These are phyloP conservation scores for Prosapia bicincta DNA, from an alignment of 2,888 invertebrate species.

Conservation along the genomic window DNA sequence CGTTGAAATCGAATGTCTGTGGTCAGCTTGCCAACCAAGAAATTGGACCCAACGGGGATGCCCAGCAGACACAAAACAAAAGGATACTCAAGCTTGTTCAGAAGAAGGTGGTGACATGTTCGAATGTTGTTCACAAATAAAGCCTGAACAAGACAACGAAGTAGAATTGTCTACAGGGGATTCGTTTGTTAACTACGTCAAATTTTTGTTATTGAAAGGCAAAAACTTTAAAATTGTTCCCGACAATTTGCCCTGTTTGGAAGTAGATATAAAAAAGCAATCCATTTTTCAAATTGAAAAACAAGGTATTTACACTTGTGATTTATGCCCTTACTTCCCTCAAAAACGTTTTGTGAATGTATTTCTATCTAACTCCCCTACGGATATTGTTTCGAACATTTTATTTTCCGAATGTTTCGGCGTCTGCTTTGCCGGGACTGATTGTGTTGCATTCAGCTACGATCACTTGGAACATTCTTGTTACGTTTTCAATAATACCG, in stretches of 20 bases:
- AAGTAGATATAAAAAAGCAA: slow-evolving; percentile 16
- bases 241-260: slow-evolving; percentile 17
- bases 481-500: slow-evolving; percentile 24
- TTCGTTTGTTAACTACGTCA: slow-evolving; percentile 25
- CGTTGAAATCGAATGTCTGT: not conserved
- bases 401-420: slow-evolving; percentile 26
- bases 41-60: slow-evolving; percentile 15
- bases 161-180: slow-evolving; percentile 15
- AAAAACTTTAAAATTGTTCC: slow-evolving; percentile 23
- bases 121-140: slow-evolving; percentile 18
- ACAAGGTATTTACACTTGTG: slow-evolving; percentile 27
- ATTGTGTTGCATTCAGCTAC: slow-evolving; percentile 30
- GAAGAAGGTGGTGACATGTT: slow-evolving; percentile 15
- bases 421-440: slow-evolving; percentile 8
- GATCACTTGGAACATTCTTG: slow-evolving; percentile 19
- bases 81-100: not conserved
- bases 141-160: not conserved
- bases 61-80: slow-evolving; percentile 1
- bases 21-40: slow-evolving; percentile 5
- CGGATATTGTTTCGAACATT: slow-evolving; percentile 3
- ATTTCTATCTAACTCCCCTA: slow-evolving; percentile 5
- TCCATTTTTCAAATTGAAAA: slow-evolving; percentile 15
- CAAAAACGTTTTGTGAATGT: slow-evolving; percentile 27
- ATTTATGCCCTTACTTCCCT: slow-evolving; percentile 29
- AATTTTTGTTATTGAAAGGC: slow-evolving; percentile 24